phyloP scores from a whole-genome alignment of 1,140 invertebrate species.

The Chironomus striatipennis region DNA sequence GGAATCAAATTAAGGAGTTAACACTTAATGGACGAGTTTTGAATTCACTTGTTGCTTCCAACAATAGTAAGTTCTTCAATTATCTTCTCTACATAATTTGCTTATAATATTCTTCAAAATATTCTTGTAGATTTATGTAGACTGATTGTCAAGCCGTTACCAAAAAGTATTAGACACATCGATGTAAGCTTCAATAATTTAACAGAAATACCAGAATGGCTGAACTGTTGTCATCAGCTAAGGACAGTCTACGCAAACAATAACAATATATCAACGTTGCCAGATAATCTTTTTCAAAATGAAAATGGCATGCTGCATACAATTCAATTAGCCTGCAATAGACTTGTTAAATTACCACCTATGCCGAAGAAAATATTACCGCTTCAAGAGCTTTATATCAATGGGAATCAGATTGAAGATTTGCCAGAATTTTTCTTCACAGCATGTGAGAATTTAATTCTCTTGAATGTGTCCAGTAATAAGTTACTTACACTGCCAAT shows the following conservation, averaged over 20 bases:
- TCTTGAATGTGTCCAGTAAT: conserved; percentile 72
- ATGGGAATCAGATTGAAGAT: conserved; percentile 64
- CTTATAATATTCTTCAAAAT: conserved; percentile 26
- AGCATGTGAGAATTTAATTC: conserved; percentile 57
- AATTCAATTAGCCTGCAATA: conserved; percentile 66
- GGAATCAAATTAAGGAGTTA: conserved; percentile 58
- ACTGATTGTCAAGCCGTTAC: conserved; percentile 53
- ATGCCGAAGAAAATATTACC: conserved; percentile 55
- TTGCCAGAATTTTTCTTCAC: conserved; percentile 68
- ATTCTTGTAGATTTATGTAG: conserved; percentile 54
- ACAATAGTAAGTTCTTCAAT: conserved; percentile 55
- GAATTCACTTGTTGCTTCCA: conserved; percentile 59
- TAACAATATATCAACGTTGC: conserved; percentile 58
- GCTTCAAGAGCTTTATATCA: conserved; percentile 61
- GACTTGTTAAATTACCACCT: conserved; percentile 57
- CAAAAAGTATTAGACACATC: conserved; percentile 58
- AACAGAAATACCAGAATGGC: conserved; percentile 65
- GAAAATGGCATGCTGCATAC: conserved; percentile 59
- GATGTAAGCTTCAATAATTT: conserved; percentile 71
- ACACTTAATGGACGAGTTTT: conserved; percentile 58
- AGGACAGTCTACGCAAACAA: conserved; percentile 64
- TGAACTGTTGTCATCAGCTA: conserved; percentile 62
- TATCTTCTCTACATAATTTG: conserved; percentile 19
- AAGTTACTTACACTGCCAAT: conserved; percentile 55
- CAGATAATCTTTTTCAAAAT: conserved; percentile 61